phyloP scores from a whole-genome alignment of 2,797 vertebrate genomes.

The Melanotaenia boesemani region DNA sequence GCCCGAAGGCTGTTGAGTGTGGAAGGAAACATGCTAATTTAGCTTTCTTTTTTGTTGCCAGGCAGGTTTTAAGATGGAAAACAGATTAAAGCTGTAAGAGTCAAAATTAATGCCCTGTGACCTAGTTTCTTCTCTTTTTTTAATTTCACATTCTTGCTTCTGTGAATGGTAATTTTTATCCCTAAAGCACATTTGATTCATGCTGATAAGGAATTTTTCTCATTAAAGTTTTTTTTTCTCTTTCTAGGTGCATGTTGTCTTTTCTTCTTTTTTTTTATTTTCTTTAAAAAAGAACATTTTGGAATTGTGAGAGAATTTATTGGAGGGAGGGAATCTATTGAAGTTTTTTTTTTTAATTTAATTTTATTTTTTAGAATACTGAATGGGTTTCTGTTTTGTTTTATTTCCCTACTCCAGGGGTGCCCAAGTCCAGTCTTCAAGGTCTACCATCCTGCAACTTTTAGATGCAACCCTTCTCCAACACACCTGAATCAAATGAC shows the following conservation, averaged over 20 bases:
- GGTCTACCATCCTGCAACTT: too few species aligned
- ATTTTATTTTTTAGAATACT: too few species aligned
- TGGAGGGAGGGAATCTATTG: too few species aligned
- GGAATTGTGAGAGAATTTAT: too few species aligned
- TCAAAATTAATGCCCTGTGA: neutral
- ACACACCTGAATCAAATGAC: too few species aligned
- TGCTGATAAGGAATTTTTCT: neutral
- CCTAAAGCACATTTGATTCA: neutral
- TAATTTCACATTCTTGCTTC: neutral
- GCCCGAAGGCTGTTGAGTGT: neutral
- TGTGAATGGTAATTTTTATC: neutral
- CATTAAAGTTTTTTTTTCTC: neutral
- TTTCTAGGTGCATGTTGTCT: neutral
- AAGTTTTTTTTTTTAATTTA: too few species aligned
- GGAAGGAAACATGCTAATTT: slow-evolving; percentile 16
- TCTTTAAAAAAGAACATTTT: neutral
- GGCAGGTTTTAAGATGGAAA: slow-evolving; percentile 2
- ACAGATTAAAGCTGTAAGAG: neutral
- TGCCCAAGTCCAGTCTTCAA: too few species aligned
- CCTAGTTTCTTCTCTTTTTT: slow-evolving; percentile 11
- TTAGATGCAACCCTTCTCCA: too few species aligned
- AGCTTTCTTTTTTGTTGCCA: slow-evolving; percentile 9
- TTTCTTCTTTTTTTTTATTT: neutral
- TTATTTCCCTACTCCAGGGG: too few species aligned
- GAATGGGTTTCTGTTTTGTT: too few species aligned